Evolutionary conservation across 2,113 vertebrate genomes (phyloP), one percentile per base, ranked within the genome.

Genomic region (Elgaria multicarinata): DNA sequence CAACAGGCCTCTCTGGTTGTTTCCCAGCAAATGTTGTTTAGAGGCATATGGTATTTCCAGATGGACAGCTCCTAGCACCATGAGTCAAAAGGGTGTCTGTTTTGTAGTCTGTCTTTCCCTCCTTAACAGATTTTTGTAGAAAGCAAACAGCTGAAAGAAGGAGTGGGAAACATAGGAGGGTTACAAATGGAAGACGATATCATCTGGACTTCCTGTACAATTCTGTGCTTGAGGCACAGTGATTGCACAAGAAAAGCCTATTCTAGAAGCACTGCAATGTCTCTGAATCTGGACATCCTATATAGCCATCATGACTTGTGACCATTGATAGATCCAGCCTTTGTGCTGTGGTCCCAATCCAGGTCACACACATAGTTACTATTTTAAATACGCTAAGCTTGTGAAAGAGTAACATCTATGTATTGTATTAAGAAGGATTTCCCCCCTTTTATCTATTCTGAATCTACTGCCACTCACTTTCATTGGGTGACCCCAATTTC

Each of bases 1-100:
- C 0, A 1, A 6, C 86, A 76, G 72, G 71, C 33, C 2, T 0
- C 0, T 14, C 50, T 10, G 1, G 64, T 26, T 28, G 26, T 28
- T 67, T 67, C 26, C 64, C 26, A 67, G 64, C 20, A 62, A 53
- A 53, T 53, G 6, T 6, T 62, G 18, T 22, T 62, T 18, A 62
- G 58, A 62, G 58, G 58, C 16, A 62, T 22, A 20, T 2, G 58
- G 20, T 62, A 5, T 3, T 62, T 62, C 58, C 58, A 20, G 58
- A 62, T 20, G 5, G 20, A 62, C 20, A 20, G 58, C 20, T 22
- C 58, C 58, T 62, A 62, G 18, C 3, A 20, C 58, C 58, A 62
- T 62, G 18, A 62, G 22, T 62, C 16, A 62, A 62, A 62, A 62
- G 58, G 10, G 58, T 22, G 20, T 22, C 58, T 62, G 16, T 18